These are phyloP conservation scores for Sebastes steindachneri DNA, from an alignment of 2,797 vertebrate genomes.

Conservation along the genomic window DNA sequence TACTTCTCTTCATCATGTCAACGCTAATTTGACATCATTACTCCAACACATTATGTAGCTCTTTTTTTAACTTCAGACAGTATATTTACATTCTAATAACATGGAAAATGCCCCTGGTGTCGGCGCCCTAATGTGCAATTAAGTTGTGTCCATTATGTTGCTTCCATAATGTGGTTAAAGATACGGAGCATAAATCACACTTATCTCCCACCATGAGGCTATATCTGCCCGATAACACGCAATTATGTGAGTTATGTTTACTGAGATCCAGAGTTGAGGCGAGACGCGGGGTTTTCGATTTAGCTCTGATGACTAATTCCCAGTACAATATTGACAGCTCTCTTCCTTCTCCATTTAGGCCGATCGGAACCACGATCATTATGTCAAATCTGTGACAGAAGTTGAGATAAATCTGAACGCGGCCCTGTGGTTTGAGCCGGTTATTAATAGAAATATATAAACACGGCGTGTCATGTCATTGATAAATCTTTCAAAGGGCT, in stretches of 20 bases:
- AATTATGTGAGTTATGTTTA: constrained; percentile 9
- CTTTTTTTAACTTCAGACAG: constrained; percentile 34
- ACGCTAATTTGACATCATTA: constrained; percentile 46
- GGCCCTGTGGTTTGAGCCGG: neutral
- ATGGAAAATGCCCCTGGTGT: constrained; percentile 23
- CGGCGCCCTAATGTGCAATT: constrained; percentile 47
- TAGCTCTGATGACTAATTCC: neutral
- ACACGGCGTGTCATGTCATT: neutral
- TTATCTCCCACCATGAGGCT: constrained; percentile 38
- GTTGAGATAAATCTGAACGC: neutral
- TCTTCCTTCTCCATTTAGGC: neutral
- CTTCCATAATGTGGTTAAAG: constrained; percentile 31
- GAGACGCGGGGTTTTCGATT: neutral
- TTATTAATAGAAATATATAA: neutral
- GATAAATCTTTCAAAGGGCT: neutral
- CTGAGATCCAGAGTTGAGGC: neutral
- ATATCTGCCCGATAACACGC: neutral
- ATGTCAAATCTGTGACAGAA: neutral
- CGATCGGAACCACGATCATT: neutral
- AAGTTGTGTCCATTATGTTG: constrained; percentile 37
- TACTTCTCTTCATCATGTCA: neutral
- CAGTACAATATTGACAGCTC: constrained; percentile 1
- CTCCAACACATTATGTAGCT: constrained; percentile 17
- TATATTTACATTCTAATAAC: constrained; percentile 62
- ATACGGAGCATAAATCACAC: constrained; percentile 59